Evolutionary conservation across 2,113 vertebrate species (phyloP).

Genomic region (Chaenocephalus aceratus): DNA sequence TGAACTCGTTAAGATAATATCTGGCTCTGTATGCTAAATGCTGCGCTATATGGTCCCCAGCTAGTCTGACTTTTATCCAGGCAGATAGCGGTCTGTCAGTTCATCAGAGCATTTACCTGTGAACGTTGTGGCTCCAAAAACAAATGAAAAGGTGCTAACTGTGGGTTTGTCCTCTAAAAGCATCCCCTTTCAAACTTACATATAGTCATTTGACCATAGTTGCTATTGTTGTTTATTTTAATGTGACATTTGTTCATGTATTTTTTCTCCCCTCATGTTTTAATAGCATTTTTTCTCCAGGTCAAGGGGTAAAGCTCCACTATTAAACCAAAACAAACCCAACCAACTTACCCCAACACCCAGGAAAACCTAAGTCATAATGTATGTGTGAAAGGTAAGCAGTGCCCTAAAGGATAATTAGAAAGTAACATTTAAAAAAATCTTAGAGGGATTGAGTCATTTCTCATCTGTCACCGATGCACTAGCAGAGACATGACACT

Average conservation of each 20-base stretch:
- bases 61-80: not conserved
- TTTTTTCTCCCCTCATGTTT: not conserved
- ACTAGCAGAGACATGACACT: constrained; percentile 24
- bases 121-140: no score
- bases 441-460: not conserved
- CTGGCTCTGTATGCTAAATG: not conserved
- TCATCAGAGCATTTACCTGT: not conserved
- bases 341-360: not conserved
- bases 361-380: constrained; percentile 11
- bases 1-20: not conserved
- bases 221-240: not conserved
- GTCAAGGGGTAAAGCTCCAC: not conserved
- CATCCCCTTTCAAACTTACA: no score
- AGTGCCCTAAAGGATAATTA: not conserved
- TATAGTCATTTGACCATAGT: no score
- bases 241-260: not conserved
- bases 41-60: not conserved
- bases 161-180: no score
- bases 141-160: no score
- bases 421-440: constrained; percentile 14
- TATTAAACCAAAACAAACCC: not conserved
- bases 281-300: not conserved
- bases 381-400: constrained; percentile 3
- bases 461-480: constrained; percentile 21
- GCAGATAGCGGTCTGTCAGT: not conserved